Base-by-base conservation (phyloP, 1,140 invertebrate genomes). In the Drosophila sucinea region DNA sequence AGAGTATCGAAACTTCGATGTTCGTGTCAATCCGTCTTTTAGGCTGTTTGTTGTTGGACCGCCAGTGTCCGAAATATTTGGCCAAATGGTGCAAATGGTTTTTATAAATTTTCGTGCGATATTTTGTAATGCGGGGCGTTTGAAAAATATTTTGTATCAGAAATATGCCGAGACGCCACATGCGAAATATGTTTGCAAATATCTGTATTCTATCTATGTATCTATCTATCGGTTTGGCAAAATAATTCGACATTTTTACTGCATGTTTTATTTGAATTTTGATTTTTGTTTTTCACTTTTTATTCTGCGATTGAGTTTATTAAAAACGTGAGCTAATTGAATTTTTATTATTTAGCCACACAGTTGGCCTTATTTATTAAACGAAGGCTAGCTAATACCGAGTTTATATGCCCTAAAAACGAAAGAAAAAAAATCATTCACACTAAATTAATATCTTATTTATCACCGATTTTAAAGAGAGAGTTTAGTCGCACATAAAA, bases 61-160 rank as follows among this genome's bases (percentile, higher is more conserved):
- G 35, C 8, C 25, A n/a, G 3, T 35, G 33, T 51, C 70, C 77
- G 44, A 78, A 87, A 86, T 87, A 77, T 86, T 79, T 86, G 5
- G 72, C 76, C 63, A 74, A 76, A 74, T 78, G 77, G 64, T 61
- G 73, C 73, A 84, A 81, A 85, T 17, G 68, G 65, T 72, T 76
- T 86, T 77, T 81, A 86, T 85, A 86, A 17, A 86, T 86, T 77
- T 68, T 69, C 44, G 58, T 66, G 77, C 66, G 72, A 68, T 79
- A 73, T 84, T 66, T 81, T 81, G 78, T 76, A 79, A 86, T 86
- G 81, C 70, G 74, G 67, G 67, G 63, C 66, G 75, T 71, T 75
- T 77, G 67, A 75, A 60, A 38, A 51, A 51, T 51, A 51, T 51
- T 56, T 68, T 72, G 72, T 41, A 29, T 60, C 63, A 71, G 23